These are phyloP conservation scores for Drosophila ambigua DNA, from an alignment of 1,140 invertebrate species.

Conservation along the genomic window DNA sequence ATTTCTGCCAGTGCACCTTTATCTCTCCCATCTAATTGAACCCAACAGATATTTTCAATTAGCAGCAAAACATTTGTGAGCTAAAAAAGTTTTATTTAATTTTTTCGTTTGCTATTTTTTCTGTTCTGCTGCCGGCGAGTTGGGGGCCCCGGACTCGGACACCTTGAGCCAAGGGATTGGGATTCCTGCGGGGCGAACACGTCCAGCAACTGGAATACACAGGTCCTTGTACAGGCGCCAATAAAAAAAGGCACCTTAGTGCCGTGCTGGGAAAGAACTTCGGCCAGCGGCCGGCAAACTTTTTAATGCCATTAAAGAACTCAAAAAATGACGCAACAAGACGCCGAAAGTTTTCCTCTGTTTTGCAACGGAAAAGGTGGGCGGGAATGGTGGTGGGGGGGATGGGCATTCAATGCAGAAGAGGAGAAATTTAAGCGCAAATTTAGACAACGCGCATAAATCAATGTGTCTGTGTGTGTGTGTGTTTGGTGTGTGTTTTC, in stretches of 20 bases:
- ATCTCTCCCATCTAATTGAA: slow-evolving; percentile 72
- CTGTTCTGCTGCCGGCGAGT: slow-evolving; percentile 15
- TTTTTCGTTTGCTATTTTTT: slow-evolving; percentile 57
- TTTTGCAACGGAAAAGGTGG: slow-evolving; percentile 47
- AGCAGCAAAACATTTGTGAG: slow-evolving; percentile 83
- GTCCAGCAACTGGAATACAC: slow-evolving; percentile 22
- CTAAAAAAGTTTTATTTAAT: slow-evolving; percentile 80
- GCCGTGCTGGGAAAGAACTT: slow-evolving; percentile 51
- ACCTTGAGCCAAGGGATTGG: slow-evolving; percentile 66
- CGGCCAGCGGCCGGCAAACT: slow-evolving; percentile 62
- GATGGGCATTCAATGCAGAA: slow-evolving; percentile 39
- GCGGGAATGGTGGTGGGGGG: slow-evolving; percentile 18
- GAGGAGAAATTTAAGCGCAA: slow-evolving; percentile 32
- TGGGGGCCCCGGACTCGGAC: slow-evolving; percentile 14
- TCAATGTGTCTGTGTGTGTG: slow-evolving; percentile 31
- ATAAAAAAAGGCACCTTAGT: slow-evolving; percentile 79
- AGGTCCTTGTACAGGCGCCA: slow-evolving; percentile 45
- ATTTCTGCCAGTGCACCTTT: too few relatives aligned
- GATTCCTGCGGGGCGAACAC: slow-evolving; percentile 77
- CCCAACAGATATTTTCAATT: slow-evolving; percentile 84
- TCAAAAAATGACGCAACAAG: slow-evolving; percentile 34
- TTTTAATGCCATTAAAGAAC: slow-evolving; percentile 81
- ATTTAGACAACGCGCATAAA: slow-evolving; percentile 36
- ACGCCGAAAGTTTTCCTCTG: slow-evolving; percentile 57
- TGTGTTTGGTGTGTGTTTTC: background rate